phyloP scores from a whole-genome alignment of 2,888 invertebrate species.

The Platynereis dumerilii region DNA sequence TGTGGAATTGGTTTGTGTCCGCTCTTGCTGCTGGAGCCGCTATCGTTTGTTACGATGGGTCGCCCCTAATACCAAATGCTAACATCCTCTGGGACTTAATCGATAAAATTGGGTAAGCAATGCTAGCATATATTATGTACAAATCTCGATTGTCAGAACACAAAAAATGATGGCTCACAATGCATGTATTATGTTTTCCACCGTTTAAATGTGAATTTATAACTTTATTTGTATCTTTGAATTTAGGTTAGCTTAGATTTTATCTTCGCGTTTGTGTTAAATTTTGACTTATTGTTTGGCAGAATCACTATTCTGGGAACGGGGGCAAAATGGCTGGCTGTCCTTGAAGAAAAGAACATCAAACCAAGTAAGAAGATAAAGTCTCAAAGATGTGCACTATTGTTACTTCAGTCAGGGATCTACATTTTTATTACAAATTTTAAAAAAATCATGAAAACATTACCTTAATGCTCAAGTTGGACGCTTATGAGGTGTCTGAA shows the following conservation, averaged over 20 bases:
- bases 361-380: constrained; percentile 58
- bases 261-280: too few species aligned
- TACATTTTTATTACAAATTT: too few species aligned
- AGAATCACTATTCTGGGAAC: constrained; percentile 68
- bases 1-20: constrained; percentile 70
- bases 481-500: too few species aligned
- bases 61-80: constrained; percentile 66
- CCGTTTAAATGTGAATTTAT: not conserved
- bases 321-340: constrained; percentile 68
- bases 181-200: not conserved
- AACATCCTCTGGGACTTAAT: constrained; percentile 66
- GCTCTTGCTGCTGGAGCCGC: constrained; percentile 64
- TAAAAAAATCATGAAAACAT: too few species aligned
- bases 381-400: too few species aligned
- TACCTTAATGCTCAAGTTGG: too few species aligned
- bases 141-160: not conserved
- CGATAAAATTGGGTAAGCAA: constrained; percentile 61
- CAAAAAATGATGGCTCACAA: not conserved
- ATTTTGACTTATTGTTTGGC: too few species aligned
- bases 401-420: too few species aligned
- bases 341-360: constrained; percentile 65
- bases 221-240: not conserved
- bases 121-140: not conserved
- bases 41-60: constrained; percentile 69
- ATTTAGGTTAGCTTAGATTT: not conserved